These are phyloP conservation scores for Eulimnadia texana DNA, from an alignment of 1,140 invertebrate genomes.

Conservation along the genomic window DNA sequence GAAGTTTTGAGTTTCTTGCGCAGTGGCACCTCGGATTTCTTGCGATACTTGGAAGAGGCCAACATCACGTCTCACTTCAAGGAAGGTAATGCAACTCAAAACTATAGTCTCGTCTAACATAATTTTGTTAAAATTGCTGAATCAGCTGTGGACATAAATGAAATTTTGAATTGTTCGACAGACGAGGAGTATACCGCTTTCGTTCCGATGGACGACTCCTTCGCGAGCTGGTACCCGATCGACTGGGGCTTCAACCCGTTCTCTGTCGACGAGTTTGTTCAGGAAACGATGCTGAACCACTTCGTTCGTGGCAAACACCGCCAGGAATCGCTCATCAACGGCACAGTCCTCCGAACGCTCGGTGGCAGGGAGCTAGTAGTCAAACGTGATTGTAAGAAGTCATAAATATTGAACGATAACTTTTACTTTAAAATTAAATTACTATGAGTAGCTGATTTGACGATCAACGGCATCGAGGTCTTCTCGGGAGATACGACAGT, in stretches of 20 bases:
- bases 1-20: constrained; percentile 42
- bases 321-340: constrained; percentile 37
- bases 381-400: constrained; percentile 36
- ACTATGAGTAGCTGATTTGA: constrained; percentile 24
- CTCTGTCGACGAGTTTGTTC: constrained; percentile 45
- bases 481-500: constrained; percentile 41
- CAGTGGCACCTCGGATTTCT: constrained; percentile 44
- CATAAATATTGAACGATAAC: not conserved
- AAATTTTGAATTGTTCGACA: constrained; percentile 23
- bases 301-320: constrained; percentile 40
- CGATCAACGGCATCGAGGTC: constrained; percentile 40
- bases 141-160: not conserved
- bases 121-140: not conserved
- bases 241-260: constrained; percentile 54
- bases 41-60: constrained; percentile 41
- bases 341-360: constrained; percentile 35
- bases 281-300: constrained; percentile 42
- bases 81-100: constrained; percentile 29
- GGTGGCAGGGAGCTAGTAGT: constrained; percentile 39
- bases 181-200: constrained; percentile 44
- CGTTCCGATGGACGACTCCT: constrained; percentile 44
- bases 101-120: not conserved
- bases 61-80: constrained; percentile 40
- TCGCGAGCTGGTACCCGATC: constrained; percentile 48
- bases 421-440: too few relatives aligned